Evolutionary conservation across 2,113 vertebrate species (phyloP), one percentile per base, ranked within the genome.

Genomic region (Pithys albifrons): DNA sequence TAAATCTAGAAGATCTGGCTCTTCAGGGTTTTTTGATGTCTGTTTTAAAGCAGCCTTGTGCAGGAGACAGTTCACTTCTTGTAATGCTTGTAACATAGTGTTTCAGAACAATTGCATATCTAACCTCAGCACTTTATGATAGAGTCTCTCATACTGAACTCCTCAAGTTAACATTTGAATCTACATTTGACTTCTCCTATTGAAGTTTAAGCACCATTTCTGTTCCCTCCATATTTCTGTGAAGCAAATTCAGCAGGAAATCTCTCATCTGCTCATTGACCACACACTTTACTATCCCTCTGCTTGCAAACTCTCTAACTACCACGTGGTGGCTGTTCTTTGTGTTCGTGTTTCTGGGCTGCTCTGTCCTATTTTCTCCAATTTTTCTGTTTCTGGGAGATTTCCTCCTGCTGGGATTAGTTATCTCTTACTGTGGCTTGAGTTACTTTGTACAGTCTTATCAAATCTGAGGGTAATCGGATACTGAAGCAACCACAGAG

Each of bases 231-330:
- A 4, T 27, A 1, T 24, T 61, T 69, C 37, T 6, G 4, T 57
- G 76, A 65, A 22, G 24, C 41, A 27, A 52, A 6, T 67, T 71
- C 10, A n/a, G 12, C 22, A 19, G 46, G 51, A 66, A 89, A 20
- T 66, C 12, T 83, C 72, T 52, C n/a, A 25, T 33, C 18, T 86
- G 62, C 52, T 72, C n/a, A 0, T 59, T 86, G 45, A 51, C 39
- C 0, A 0, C 22, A 2, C 31, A 4, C 37, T 61, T 35, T 66
- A 12, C 35, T 19, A 4, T 17, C 14, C 35, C 13, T 4, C 54
- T 76, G 2, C 45, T 76, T 72, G 18, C 23, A 58, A 45, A 8
- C 43, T 52, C 33, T 31, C 24, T 4, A 24, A 33, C 48, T 41
- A 19, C n/a, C 22, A 10, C 6, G 1, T 31, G 19, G 8, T 59